Evolutionary conservation across 2,888 invertebrate genomes (phyloP), one percentile per base, ranked within the genome.

Genomic region (Cephus pulcher): DNA sequence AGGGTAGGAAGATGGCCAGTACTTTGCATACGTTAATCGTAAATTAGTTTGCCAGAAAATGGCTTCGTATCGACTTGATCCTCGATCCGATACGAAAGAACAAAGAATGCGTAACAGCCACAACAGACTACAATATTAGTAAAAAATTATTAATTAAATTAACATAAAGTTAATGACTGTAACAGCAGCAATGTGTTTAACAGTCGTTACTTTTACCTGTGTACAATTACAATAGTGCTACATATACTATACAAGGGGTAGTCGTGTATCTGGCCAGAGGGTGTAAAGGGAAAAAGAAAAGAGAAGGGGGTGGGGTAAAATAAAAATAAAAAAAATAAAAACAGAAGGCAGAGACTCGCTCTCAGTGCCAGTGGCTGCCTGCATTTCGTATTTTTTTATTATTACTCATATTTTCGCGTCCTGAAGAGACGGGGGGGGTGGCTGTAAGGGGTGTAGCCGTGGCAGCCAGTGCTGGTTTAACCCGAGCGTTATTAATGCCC

Each of bases 401-500:
- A 88, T 89, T 88, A 88, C 88, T 86, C 86, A 82, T 87, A 86
- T 85, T 85, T 86, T 86, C 84, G 85, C 80, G 84, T 70, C 35
- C 75, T 33, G 73, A 70, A 69, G 70, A 75, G 33, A 71, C 78
- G 69, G 69, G 77, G 76, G 76, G 74, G 78, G 78, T 78, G 74
- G 75, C 73, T 79, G 71, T 33, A 34, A 34, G 33, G 71, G 71
- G 32, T 71, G 33, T 12, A 71, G 32, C 71, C 6, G 71, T 32
- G 71, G 33, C 15, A 33, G 79, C 78, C 82, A 84, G 84, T 86
- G 86, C 87, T 85, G 82, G 83, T 86, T 83, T 82, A 83, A 83
- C 84, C 83, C 87, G 89, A 85, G 86, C 87, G 89, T 90, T 90
- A 90, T 90, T 90, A 90, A 90, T 90, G 90, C 88, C 87, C 86